phyloP scores from a whole-genome alignment of 2,113 vertebrate genomes.

The Eidolon helvum region DNA sequence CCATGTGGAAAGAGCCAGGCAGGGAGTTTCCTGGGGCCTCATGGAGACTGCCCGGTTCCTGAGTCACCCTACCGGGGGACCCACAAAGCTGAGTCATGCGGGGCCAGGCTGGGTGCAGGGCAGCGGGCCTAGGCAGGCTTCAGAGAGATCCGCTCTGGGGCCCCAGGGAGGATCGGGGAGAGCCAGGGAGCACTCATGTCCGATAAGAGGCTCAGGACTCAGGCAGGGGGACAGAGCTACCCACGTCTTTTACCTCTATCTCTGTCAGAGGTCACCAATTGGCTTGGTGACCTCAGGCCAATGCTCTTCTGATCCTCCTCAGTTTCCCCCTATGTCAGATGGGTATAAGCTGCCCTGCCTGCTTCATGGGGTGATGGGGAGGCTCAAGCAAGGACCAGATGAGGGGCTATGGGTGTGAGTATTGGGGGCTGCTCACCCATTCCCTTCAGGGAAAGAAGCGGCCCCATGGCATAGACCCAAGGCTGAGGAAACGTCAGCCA shows the following conservation, averaged over 20 bases:
- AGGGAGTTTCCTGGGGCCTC: neutral
- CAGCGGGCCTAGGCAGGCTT: neutral
- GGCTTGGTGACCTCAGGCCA: neutral
- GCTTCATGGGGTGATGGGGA: neutral
- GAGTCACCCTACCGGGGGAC: neutral
- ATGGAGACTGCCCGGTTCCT: neutral
- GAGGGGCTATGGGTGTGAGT: too few relatives aligned
- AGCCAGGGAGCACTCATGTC: neutral
- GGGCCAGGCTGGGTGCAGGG: neutral
- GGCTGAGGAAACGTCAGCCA: neutral
- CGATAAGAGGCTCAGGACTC: neutral
- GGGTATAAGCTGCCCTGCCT: neutral
- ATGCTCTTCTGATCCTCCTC: neutral
- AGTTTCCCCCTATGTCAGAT: neutral
- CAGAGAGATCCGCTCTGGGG: neutral
- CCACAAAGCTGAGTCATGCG: slow-evolving; percentile 30
- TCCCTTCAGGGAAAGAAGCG: neutral
- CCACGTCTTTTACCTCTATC: neutral
- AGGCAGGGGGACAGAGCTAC: neutral
- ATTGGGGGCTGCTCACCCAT: too few relatives aligned
- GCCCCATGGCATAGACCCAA: neutral
- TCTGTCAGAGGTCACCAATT: neutral
- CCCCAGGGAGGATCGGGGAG: neutral
- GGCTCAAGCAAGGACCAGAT: neutral
- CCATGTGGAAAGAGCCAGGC: too few relatives aligned